Conservation (phyloP, 2,888 invertebrate species). For the Cordylochernes scorpioides region DNA sequence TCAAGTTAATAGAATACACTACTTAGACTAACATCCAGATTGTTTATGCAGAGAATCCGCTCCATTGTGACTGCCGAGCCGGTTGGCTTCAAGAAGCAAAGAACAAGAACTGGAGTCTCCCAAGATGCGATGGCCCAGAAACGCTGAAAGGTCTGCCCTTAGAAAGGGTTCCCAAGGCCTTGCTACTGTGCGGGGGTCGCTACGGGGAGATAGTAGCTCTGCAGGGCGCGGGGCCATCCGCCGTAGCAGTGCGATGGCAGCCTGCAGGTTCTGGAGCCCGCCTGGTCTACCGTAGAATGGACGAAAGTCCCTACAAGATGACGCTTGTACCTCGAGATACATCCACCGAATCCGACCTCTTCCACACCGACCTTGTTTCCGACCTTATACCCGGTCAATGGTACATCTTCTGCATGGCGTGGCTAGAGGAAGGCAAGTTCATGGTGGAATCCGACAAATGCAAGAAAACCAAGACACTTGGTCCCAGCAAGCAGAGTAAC, state of each 20-base stretch:
- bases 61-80: constrained; percentile 6
- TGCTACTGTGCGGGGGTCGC: too few relatives aligned
- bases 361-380: constrained; percentile 2
- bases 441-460: constrained; percentile 6
- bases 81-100: constrained; percentile 5
- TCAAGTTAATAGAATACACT: too few relatives aligned
- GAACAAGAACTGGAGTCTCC: constrained; percentile 2
- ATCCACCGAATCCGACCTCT: not conserved
- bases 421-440: constrained; percentile 3
- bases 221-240: too few relatives aligned
- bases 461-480: constrained; percentile 2
- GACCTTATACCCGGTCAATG: constrained; percentile 2
- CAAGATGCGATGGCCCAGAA: constrained; percentile 4
- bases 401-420: constrained; percentile 6
- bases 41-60: constrained; percentile 5
- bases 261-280: too few relatives aligned
- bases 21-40: too few relatives aligned
- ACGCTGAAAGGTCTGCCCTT: too few relatives aligned
- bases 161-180: too few relatives aligned
- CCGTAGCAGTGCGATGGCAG: too few relatives aligned
- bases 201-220: too few relatives aligned
- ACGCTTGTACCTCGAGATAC: constrained; percentile 3
- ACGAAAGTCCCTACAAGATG: constrained; percentile 9
- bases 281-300: constrained; percentile 5
- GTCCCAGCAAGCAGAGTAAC: too few relatives aligned